phyloP scores from a whole-genome alignment of 2,888 invertebrate species.

The Dicranocentrus wangi region DNA sequence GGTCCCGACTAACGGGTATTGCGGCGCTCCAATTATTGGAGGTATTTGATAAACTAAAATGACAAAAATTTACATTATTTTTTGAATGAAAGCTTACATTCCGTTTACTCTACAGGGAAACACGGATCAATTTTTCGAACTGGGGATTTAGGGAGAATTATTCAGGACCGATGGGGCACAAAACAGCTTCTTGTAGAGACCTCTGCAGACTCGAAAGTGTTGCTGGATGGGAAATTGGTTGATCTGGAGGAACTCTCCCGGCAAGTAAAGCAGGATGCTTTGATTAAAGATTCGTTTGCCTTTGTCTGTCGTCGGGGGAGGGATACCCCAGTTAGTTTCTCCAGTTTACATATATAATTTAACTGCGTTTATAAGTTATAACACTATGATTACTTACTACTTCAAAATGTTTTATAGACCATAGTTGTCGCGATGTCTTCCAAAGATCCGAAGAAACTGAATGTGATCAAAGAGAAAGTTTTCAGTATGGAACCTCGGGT shows the following conservation, averaged over 20 bases:
- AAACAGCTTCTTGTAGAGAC: slow-evolving; percentile 19
- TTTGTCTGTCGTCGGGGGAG: slow-evolving; percentile 32
- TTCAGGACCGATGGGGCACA: slow-evolving; percentile 20
- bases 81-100: background rate
- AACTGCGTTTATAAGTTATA: background rate
- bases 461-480: background rate
- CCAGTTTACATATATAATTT: background rate
- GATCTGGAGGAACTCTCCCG: slow-evolving; percentile 32
- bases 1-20: slow-evolving; percentile 19
- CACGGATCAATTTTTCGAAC: slow-evolving; percentile 11
- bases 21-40: slow-evolving; percentile 27
- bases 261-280: slow-evolving; percentile 9
- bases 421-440: slow-evolving; percentile 23
- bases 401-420: too few species aligned
- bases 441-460: background rate
- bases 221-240: slow-evolving; percentile 16
- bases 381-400: background rate
- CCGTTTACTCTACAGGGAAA: background rate
- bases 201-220: background rate
- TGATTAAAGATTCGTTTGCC: slow-evolving; percentile 6
- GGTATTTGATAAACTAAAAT: background rate
- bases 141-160: slow-evolving; percentile 26
- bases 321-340: slow-evolving; percentile 21
- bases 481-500: slow-evolving; percentile 2
- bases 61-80: background rate